These are phyloP conservation scores for Larimichthys polyactis DNA, from an alignment of 2,113 vertebrate species.

Conservation along the genomic window DNA sequence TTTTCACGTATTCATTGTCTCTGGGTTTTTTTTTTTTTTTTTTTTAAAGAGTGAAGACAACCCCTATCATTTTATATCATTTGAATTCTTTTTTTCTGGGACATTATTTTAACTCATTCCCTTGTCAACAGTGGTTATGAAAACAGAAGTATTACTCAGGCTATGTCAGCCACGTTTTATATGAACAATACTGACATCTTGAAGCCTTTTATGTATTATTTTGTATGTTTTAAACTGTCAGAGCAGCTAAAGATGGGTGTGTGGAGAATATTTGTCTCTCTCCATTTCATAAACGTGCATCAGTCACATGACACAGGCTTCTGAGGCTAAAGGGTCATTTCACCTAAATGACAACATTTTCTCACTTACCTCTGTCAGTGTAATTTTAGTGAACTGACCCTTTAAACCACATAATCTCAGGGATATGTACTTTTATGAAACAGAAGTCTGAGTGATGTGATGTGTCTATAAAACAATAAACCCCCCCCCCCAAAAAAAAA, in stretches of 20 bases:
- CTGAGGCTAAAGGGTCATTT: slow-evolving; percentile 8
- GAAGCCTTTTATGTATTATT: slow-evolving; percentile 32
- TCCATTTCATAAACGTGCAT: neutral
- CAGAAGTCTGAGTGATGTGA: slow-evolving; percentile 24
- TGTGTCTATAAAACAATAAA: slow-evolving; percentile 12
- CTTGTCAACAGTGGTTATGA: slow-evolving; percentile 41
- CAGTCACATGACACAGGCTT: slow-evolving; percentile 24
- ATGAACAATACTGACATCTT: slow-evolving; percentile 16
- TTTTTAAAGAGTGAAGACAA: slow-evolving; percentile 70
- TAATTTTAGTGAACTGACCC: slow-evolving; percentile 2
- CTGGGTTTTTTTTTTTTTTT: slow-evolving; percentile 57
- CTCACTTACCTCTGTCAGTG: neutral
- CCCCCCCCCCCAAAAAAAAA: no score
- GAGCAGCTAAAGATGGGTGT: slow-evolving; percentile 9
- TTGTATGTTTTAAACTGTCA: slow-evolving; percentile 3
- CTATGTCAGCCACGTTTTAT: slow-evolving; percentile 33
- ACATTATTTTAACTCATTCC: slow-evolving; percentile 51
- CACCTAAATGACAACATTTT: neutral
- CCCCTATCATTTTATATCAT: slow-evolving; percentile 49
- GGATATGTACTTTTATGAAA: slow-evolving; percentile 36
- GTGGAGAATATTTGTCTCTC: neutral
- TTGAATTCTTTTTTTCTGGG: slow-evolving; percentile 21
- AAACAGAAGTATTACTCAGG: slow-evolving; percentile 44
- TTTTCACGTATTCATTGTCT: slow-evolving; percentile 67
- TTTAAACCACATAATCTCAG: slow-evolving; percentile 55